A percentile compares a stretch with the other conserved stretches of the same genome.
Evolutionary conservation across 2,113 vertebrate genomes (phyloP).

Genomic region (crab-eating macaque (Macaca fascicularis)): T2T-MFA8v1.1 NC_088375.1:230659501-230660000

Average conservation of each 20-base stretch:
- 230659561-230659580: accelerated
- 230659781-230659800: not conserved
- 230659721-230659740: not conserved
- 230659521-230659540: accelerated
- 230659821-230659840: not conserved
- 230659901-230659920: accelerated
- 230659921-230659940: too few species aligned
- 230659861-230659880: accelerated
- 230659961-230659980: too few species aligned
- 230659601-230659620: accelerated
- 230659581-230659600: accelerated
- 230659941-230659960: too few species aligned
- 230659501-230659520: not conserved
- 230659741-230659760: accelerated
- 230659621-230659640: accelerated
- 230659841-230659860: accelerated
- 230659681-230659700: accelerated
- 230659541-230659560: accelerated
- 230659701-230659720: accelerated
- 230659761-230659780: too few species aligned
- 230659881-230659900: too few species aligned
- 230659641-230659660: not conserved
- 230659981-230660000: too few species aligned
- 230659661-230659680: not conserved
- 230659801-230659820: accelerated